Conservation (phyloP, 2,113 vertebrate genomes). For the Semicossyphus pulcher region DNA sequence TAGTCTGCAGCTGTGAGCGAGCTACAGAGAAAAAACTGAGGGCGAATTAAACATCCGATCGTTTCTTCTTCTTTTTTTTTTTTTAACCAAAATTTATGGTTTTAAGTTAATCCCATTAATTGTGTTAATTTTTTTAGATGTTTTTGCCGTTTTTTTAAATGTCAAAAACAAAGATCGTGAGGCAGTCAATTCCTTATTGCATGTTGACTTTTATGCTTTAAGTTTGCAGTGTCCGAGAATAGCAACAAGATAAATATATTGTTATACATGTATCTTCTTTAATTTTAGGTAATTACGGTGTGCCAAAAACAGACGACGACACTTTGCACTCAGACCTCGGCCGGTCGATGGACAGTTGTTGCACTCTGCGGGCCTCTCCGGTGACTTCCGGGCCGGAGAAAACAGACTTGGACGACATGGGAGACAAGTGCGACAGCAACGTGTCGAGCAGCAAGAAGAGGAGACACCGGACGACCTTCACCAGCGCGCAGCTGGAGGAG, state of each 20-base stretch:
- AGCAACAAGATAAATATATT: accelerated
- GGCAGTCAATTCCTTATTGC: too few relatives aligned
- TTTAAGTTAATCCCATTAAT: neutral
- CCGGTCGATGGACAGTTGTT: conserved; percentile 90
- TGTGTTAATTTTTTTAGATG: neutral
- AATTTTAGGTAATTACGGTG: conserved; percentile 85
- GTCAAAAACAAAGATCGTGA: neutral
- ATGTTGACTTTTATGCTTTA: neutral
- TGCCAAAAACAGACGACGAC: conserved; percentile 90
- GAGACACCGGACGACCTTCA: conserved; percentile 97
- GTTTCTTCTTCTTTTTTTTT: neutral
- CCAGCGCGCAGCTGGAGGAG: conserved; percentile 96
- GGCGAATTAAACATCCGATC: neutral
- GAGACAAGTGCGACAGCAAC: conserved; percentile 96
- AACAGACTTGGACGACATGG: conserved; percentile 89
- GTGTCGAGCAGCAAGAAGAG: conserved; percentile 99
- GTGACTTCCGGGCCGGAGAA: conserved; percentile 87
- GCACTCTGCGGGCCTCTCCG: conserved; percentile 88
- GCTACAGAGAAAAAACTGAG: too few relatives aligned
- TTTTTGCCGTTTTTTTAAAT: neutral
- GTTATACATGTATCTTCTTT: neutral
- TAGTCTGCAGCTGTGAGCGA: neutral
- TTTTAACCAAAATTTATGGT: too few relatives aligned
- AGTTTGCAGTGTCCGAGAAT: neutral
- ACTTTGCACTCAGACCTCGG: conserved; percentile 86